Evolutionary conservation across 2,113 vertebrate genomes (phyloP).

Genomic region (Spheniscus mendiculus): DNA sequence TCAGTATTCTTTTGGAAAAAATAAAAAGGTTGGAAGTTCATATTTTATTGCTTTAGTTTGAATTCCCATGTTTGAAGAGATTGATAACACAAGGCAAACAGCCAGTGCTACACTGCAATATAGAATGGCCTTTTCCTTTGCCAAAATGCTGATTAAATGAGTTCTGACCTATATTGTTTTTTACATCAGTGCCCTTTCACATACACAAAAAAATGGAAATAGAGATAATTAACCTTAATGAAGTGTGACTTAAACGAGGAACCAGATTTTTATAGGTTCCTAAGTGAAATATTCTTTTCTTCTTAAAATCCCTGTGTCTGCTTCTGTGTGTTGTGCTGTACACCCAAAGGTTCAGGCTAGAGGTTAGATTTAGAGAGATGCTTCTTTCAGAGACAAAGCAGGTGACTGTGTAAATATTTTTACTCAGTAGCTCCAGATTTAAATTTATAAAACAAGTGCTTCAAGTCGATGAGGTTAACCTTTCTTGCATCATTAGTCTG

Average conservation of each 20-base stretch:
- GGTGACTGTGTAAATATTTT: background rate
- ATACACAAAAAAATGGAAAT: background rate
- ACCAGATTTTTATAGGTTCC: background rate
- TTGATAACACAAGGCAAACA: slow-evolving; percentile 40
- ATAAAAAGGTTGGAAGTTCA: background rate
- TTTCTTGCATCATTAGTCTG: background rate
- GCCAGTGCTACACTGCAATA: background rate
- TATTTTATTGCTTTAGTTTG: slow-evolving; percentile 32
- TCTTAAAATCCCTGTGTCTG: background rate
- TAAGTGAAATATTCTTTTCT: background rate
- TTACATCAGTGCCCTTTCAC: slow-evolving; percentile 27
- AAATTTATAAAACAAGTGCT: background rate
- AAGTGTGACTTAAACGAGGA: background rate
- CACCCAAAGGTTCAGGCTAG: background rate
- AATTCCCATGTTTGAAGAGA: slow-evolving; percentile 18
- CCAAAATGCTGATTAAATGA: slow-evolving; percentile 27
- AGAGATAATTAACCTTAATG: slow-evolving; percentile 5
- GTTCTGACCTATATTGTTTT: slow-evolving; percentile 17
- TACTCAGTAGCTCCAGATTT: background rate
- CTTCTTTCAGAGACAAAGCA: background rate
- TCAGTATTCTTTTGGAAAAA: background rate
- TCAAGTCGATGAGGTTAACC: background rate
- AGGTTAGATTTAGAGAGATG: background rate
- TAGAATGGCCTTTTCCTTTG: slow-evolving; percentile 40
- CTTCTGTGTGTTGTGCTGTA: background rate